Evolutionary conservation across 2,888 invertebrate species (phyloP), one percentile per base, ranked within the genome.

Genomic region (Omphaloscelis lunosa): DNA sequence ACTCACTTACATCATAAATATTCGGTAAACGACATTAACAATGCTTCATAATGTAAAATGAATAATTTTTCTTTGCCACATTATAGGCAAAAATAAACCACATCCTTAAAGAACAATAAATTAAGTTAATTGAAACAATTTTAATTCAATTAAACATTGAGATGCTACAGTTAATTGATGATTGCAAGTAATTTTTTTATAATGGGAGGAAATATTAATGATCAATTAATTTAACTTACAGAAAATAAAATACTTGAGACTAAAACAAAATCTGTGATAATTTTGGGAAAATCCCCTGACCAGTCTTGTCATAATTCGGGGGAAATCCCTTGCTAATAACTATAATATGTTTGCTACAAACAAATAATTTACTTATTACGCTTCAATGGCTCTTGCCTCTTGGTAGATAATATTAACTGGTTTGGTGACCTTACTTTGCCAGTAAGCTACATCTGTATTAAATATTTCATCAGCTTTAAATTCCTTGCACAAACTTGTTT

Each of bases 71-170:
- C 23, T 72, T 45, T 72, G 34, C 53, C 27, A 23, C 27, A 34
- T 34, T 29, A 41, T 27, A 17, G 51, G n/a, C 2, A 20, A 15
- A n/a, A 27, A 15, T 7, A 58, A 63, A 81, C 56, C 80, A 75
- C 39, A 56, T 48, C 39, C 48, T 23, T 39, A 20, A 4, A 45
- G 15, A 74, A 77, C 45, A 73, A 48, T 74, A 12, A 53, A 48
- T 80, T 39, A 23, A 51, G 29, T 27, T 61, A 77, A 34, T 72
- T 61, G 11, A n/a, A 12, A 53, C 27, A 45, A 80, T 80, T 27
- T 27, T 41, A 81, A 75, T 78, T 58, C 20, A 58, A 78, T 63
- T 75, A 63, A 15, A 62, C 17, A 34, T 15, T 59, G 1, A 41
- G 9, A 9, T 9, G 48, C 39, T n/a, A 39, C 23, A 20, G 17